Percentiles rank a stretch among this genome's conserved stretches.
These are phyloP conservation scores for Hylia prasina DNA, from an alignment of 2,113 vertebrate species.

Conservation along the genomic window DNA sequence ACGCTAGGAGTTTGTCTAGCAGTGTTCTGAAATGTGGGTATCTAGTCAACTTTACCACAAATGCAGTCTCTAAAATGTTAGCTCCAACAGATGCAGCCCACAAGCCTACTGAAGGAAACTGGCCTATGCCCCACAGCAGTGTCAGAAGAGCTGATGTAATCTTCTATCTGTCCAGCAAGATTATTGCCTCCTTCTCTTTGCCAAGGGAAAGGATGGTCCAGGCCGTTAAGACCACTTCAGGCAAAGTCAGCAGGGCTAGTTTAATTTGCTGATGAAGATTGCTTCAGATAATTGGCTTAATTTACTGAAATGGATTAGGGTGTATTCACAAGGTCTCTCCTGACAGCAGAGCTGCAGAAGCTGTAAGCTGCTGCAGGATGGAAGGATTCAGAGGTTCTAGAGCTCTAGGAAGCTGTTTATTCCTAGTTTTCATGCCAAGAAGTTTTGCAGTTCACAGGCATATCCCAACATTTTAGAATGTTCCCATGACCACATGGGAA, in stretches of 20 bases:
- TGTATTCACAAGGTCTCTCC: background rate
- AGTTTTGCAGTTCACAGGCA: background rate
- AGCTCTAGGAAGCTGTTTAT: background rate
- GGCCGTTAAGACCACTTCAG: background rate
- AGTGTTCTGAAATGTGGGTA: background rate
- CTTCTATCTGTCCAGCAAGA: background rate
- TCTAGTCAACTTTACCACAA: background rate
- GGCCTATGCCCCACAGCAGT: background rate
- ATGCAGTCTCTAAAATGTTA: background rate
- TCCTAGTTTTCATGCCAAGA: background rate
- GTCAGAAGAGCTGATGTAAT: background rate
- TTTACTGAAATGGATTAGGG: slow-evolving; percentile 18
- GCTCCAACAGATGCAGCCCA: background rate
- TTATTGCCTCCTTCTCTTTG: background rate
- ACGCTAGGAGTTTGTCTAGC: background rate
- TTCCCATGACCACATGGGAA: background rate
- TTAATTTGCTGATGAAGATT: background rate
- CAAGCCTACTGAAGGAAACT: background rate
- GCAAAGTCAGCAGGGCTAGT: background rate
- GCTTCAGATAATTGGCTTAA: background rate
- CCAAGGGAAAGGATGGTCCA: background rate
- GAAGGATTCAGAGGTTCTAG: background rate
- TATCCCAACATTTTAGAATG: background rate
- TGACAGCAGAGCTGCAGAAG: background rate
- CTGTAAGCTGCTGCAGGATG: background rate